Evolutionary conservation across 2,888 invertebrate species (phyloP).

Genomic region (Eretmocerus hayati): DNA sequence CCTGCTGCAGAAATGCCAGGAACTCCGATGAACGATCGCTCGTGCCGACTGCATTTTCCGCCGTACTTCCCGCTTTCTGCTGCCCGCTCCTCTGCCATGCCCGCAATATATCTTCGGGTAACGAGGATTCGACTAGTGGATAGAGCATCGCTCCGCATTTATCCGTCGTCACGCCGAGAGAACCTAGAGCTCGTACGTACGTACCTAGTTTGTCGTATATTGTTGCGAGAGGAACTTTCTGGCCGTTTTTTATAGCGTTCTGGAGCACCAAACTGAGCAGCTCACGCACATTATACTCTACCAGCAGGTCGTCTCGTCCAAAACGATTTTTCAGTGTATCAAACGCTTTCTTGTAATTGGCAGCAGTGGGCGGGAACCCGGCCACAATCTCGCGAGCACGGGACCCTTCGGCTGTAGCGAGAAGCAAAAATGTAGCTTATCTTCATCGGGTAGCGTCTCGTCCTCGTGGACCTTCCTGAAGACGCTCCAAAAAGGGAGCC

Average conservation of each 20-base stretch:
- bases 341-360: slow-evolving; percentile 28
- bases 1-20: slow-evolving; percentile 7
- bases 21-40: neutral
- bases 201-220: neutral
- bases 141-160: neutral
- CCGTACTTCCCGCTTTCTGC: neutral
- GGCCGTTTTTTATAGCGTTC: slow-evolving; percentile 12
- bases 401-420: slow-evolving; percentile 2
- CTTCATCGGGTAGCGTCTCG: neutral
- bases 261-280: slow-evolving; percentile 30
- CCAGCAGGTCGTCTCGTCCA: slow-evolving; percentile 27
- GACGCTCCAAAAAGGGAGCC: neutral
- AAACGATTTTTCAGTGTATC: slow-evolving; percentile 26
- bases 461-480: neutral
- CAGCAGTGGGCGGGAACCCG: slow-evolving; percentile 24
- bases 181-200: neutral
- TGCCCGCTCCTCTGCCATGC: neutral
- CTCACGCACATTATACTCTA: slow-evolving; percentile 31
- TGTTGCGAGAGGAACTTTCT: neutral
- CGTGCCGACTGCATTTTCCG: neutral
- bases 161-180: neutral
- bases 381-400: slow-evolving; percentile 14
- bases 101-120: neutral
- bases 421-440: neutral
- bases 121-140: neutral